Evolutionary conservation across 2,113 vertebrate genomes (phyloP), one percentile per base, ranked within the genome.

Genomic region (Hemichromis elongatus): DNA sequence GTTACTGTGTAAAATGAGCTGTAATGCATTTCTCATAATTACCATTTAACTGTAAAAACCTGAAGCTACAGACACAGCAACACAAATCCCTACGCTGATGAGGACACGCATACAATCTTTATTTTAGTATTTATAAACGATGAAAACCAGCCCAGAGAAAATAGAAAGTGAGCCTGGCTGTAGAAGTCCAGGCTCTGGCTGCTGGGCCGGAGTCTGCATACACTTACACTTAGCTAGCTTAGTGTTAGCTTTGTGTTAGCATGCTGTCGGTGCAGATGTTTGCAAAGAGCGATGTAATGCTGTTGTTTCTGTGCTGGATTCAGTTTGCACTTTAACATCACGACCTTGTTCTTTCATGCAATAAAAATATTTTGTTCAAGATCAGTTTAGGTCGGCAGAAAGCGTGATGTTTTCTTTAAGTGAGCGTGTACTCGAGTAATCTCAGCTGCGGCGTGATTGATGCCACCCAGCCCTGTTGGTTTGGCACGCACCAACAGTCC

Each of bases 211-310:
- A 13, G n/a, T 42, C n/a, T 68, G 61, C 59, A 5, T 13, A 21
- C 57, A 19, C 61, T 66, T 1, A 37, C 5, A 7, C 30, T 11
- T 2, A 8, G 61, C 61, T 40, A 0, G 33, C 59, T 66, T 0
- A 2, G 61, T 28, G 59, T 7, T 37, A 57, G 55, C 55, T 6
- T 18, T 0, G 2, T 57, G 56, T 5, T 57, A 63, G 59, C 59
- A 0, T 12, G 59, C 59, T 63, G 57, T 61, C 5, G 2, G 57
- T 33, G 28, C 28, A 59, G 28, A 19, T 59, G 57, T 59, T 59
- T 59, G 9, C 28, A 59, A 1, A 59, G 18, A n/a, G 33, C 19
- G 10, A 37, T n/a, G 11, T 4, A 0, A 1, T 0, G 59, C 30
- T n/a, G 57, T 2, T 33, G 56, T 19, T 63, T 63, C 59, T 63